Evolutionary conservation across 2,797 vertebrate genomes (phyloP), one percentile per base, ranked within the genome.

Genomic region (Trematomus bernacchii): DNA sequence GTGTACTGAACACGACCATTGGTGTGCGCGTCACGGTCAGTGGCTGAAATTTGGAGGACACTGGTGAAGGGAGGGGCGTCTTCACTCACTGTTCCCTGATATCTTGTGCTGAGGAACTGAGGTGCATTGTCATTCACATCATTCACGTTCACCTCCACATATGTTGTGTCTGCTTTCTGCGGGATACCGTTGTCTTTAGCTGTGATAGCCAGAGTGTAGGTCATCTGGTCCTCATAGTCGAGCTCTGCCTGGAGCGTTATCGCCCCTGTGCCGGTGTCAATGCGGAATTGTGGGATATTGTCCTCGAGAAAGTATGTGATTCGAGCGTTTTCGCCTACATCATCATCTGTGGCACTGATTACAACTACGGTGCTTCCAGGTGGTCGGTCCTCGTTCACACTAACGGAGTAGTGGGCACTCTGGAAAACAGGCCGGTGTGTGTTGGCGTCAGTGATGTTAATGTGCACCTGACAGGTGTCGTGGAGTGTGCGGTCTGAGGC

Each of bases 381-480:
- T 0, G 98, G 97, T 12, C 95, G 93, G 77, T 99, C 97, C 87
- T 99, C 98, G 0, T 98, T 98, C 71, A 99, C 96, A 19, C 94
- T 98, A n/a, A 99, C 94, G 0, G 98, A 97, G 85, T 99, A 99
- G 92, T 99, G 98, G 40, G 98, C 97, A 0, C 97, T 99, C 85
- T 99, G 98, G 85, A 99, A 99, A 18, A 99, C 98, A 0, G 98
- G 98, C 46, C 98, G 91, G 78, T 99, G 98, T 0, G 98, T 99
- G 91, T 99, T 99, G 80, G 98, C 98, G 5, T 99, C 98, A 0
- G 98, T 99, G 87, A 99, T 98, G 91, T 99, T 99, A 89, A 99
- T 93, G 76, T 99, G 97, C 62, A 99, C 96, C 0, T 98, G 96
- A 85, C 97, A 99, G 76, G 96, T 98, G 90, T 99, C 98, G 0